Base-by-base conservation (phyloP, 2,888 invertebrate species). In the Cataglyphis altisquamis region DNA sequence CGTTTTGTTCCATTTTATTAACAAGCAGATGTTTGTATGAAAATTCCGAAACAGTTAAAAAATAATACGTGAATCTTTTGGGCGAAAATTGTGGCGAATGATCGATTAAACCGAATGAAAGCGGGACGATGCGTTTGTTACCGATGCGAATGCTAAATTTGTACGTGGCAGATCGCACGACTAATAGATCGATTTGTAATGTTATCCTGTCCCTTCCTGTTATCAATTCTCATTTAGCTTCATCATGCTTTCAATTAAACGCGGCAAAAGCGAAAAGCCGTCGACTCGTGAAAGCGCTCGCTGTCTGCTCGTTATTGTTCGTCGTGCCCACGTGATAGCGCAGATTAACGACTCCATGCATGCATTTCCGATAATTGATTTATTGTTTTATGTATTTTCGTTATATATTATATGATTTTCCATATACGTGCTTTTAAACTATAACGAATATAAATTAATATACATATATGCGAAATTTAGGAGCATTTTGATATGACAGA, bases 141-240 rank as follows among this genome's bases (percentile, higher is more conserved):
- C 5, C 21, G 57, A 21, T 62, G 41, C 39, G 41, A 66, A 36
- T n/a, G 36, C 9, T 63, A 36, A 64, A 66, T 21, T 39, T 41
- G 64, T 21, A 29, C 15, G 41, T 66, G n/a, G 39, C 64, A 21
- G 41, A 66, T 66, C 64, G 64, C 39, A 18, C 48, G 18, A 52
- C 6, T 70, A 70, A 52, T 52, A 6, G 52, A 70, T 70, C 15
- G 36, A 70, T 70, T 55, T 70, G 29, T 70, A 52, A 52, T 52
- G 12, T 70, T 32, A 70, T 52, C 68, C 36, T 15, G n/a, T n/a
- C 32, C n/a, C 15, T 21, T 41, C n/a, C 39, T n/a, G 36, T 36
- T 70, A 70, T 70, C 68, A 70, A 70, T 70, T 21, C 25, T 70
- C 36, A 55, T 36, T 52, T 39, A 66, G n/a, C 64, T 66, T 12